phyloP scores from a whole-genome alignment of 2,888 invertebrate genomes.

The Drosophila borborema region DNA sequence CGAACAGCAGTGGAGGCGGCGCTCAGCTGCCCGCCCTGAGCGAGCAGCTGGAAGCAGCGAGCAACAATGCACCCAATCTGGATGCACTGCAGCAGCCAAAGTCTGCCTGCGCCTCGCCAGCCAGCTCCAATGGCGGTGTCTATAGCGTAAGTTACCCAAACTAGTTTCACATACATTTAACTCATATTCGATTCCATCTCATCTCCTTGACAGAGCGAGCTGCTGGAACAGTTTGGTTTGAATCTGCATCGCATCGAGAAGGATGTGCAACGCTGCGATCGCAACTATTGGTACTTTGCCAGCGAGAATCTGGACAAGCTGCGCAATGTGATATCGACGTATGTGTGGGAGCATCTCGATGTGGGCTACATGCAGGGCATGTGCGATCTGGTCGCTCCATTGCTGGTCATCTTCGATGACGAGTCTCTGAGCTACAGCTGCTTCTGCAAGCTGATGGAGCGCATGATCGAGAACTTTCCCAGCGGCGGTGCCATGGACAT shows the following conservation, averaged over 20 bases:
- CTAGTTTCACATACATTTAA: background rate
- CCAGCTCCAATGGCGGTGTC: constrained; percentile 95
- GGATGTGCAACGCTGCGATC: constrained; percentile 97
- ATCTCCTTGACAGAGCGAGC: constrained; percentile 89
- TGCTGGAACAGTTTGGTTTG: constrained; percentile 93
- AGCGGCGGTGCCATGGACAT: constrained; percentile 97
- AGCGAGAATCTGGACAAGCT: constrained; percentile 95
- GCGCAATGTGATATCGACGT: constrained; percentile 95
- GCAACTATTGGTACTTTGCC: constrained; percentile 97
- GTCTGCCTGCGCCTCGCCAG: constrained; percentile 92
- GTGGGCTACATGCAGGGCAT: constrained; percentile 98
- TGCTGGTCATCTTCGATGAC: constrained; percentile 96
- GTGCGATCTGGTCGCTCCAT: constrained; percentile 97
- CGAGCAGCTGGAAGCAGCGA: constrained; percentile 85
- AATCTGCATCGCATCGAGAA: constrained; percentile 98
- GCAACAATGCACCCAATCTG: constrained; percentile 45
- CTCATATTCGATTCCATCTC: background rate
- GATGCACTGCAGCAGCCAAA: constrained; percentile 85
- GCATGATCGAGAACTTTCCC: constrained; percentile 96
- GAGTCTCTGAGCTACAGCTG: constrained; percentile 96
- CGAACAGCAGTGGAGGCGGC: constrained; percentile 82
- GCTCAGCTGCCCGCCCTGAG: constrained; percentile 87
- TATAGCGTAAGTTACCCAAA: constrained; percentile 89
- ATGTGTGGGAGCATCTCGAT: constrained; percentile 98
- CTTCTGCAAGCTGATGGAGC: constrained; percentile 95